Evolutionary conservation across 2,113 vertebrate genomes (phyloP).

Genomic region (Nycticebus coucang): DNA sequence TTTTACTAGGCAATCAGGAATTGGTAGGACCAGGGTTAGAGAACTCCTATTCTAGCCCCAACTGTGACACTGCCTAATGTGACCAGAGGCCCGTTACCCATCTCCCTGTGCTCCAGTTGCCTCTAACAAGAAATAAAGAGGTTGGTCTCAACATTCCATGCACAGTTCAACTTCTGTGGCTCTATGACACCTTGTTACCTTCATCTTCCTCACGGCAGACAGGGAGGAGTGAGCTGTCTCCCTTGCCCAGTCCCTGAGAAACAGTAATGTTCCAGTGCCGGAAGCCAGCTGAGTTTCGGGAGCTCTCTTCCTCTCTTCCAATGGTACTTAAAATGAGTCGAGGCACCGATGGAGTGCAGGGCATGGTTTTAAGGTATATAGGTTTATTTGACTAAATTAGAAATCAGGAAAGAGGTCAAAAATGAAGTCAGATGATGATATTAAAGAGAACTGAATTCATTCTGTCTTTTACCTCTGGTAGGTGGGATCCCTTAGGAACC

Average conservation of each 20-base stretch:
- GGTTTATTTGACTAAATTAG: conserved; percentile 75
- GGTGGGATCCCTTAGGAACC: conserved; percentile 57
- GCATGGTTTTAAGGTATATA: conserved; percentile 52
- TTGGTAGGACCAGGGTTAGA: not conserved
- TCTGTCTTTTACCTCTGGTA: conserved; percentile 8
- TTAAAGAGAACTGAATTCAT: conserved; percentile 52
- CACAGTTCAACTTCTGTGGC: not conserved
- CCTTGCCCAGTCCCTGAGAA: not conserved
- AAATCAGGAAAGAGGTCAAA: conserved; percentile 75
- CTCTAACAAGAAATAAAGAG: not conserved
- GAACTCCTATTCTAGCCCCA: not conserved
- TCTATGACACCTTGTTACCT: not conserved
- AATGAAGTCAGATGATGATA: conserved; percentile 53
- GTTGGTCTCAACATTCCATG: not conserved
- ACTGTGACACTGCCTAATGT: not conserved
- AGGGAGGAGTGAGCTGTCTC: not conserved
- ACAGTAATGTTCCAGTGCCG: not conserved
- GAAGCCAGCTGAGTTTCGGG: not conserved
- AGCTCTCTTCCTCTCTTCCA: not conserved
- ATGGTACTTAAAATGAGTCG: conserved; percentile 33
- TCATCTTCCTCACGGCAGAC: not conserved
- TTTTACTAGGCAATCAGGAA: not conserved
- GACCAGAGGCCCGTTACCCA: not conserved
- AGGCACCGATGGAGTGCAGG: not conserved
- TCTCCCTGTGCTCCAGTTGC: not conserved